Base-by-base conservation (phyloP, 2,797 vertebrate genomes). In the Craterocephalus amniculus region DNA sequence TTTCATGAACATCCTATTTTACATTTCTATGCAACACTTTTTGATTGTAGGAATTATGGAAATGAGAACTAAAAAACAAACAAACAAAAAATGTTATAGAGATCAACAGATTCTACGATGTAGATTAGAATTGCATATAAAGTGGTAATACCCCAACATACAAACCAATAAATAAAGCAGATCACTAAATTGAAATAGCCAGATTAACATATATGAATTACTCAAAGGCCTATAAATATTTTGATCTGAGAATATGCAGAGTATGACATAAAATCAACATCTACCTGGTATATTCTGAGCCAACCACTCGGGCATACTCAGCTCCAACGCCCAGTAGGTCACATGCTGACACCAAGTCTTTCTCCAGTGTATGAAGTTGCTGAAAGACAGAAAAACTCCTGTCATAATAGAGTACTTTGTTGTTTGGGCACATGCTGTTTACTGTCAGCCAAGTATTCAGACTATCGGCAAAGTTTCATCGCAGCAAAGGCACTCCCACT, bases 351-450 rank as follows among this genome's bases (percentile, higher is more conserved):
- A 99, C 97, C 85, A 99, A 89, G 76, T 99, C 98, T 89, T 99
- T 99, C 83, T 99, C 98, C 87, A 99, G 94, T 0, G 98, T 99
- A 87, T 99, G 98, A 26, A 99, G 95, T 97, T 99, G 98, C 98
- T 99, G 82, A n/a, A 72, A 66, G 32, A 45, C 43, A 70, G 26
- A 74, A 6, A 52, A 49, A 57, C 20, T 31, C 0, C 12, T 14
- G 6, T 35, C 22, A 63, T 29, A 38, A 48, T 18, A 24, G 8
- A 4, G n/a, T 22, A 55, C 18, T 34, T 11, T 43, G 1, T 43
- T 16, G 32, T 43, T 24, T 14, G 43, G 31, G 4, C 62, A 52
- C 31, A 24, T 24, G 9, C 22, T 32, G 4, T 3, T 24, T 22
- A 40, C 24, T 1, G n/a, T 16, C 16, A 12, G 11, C 13, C 6